Conservation (phyloP, 2,888 invertebrate genomes). For the Philereme transversata region DNA sequence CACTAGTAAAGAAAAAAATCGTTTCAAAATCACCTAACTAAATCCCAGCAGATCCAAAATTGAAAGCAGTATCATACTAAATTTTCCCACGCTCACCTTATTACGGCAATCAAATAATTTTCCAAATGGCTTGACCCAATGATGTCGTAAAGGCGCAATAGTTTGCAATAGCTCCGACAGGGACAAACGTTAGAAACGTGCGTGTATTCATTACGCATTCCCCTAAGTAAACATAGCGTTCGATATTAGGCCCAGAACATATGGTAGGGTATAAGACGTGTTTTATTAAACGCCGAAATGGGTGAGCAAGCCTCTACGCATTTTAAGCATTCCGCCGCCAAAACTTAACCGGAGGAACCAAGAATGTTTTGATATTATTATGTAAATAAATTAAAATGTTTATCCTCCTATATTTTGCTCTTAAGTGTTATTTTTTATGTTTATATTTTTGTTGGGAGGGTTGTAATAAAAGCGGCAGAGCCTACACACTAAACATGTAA, state of each 20-base stretch:
- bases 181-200: constrained; percentile 42
- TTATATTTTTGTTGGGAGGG: constrained; percentile 19
- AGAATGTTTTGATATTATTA: constrained; percentile 21
- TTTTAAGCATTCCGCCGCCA: constrained; percentile 31
- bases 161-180: constrained; percentile 30
- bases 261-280: constrained; percentile 56
- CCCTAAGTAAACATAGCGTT: constrained; percentile 59
- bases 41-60: background rate
- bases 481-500: background rate
- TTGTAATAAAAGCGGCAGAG: constrained; percentile 8
- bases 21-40: no score
- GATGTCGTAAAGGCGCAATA: constrained; percentile 32
- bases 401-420: constrained; percentile 16
- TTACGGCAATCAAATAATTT: constrained; percentile 33
- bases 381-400: constrained; percentile 28
- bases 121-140: constrained; percentile 31
- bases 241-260: constrained; percentile 60
- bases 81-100: constrained; percentile 23
- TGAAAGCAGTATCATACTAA: constrained; percentile 3
- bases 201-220: constrained; percentile 59
- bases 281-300: constrained; percentile 57
- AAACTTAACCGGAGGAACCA: constrained; percentile 15
- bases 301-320: constrained; percentile 42
- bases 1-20: no score
- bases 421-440: constrained; percentile 15